A percentile compares a stretch with the other conserved stretches of the same genome.
phyloP scores from a whole-genome alignment of 2,888 invertebrate species.

The Polyommatus iphigenia region DNA sequence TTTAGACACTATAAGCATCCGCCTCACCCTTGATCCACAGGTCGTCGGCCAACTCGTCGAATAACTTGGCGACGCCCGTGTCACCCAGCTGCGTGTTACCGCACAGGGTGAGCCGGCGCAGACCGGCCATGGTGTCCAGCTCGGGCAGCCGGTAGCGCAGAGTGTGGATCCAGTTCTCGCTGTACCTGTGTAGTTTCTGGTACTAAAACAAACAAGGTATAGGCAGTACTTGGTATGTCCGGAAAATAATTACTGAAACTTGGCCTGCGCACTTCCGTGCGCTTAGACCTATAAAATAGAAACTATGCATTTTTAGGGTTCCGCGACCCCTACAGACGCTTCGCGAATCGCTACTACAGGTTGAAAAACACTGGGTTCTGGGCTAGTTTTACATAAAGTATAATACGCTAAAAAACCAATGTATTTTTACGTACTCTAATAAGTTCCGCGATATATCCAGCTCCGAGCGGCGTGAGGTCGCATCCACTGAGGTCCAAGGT shows the following conservation, averaged over 20 bases:
- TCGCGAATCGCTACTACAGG: no score
- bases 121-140: slow-evolving; percentile 85
- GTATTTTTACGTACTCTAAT: slow-evolving; percentile 73
- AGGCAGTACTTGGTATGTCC: no score
- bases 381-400: no score
- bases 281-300: no score
- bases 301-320: no score
- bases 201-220: slow-evolving; percentile 50
- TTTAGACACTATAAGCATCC: not conserved
- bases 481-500: slow-evolving; percentile 86
- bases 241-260: no score
- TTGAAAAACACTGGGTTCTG: no score
- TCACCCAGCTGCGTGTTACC: slow-evolving; percentile 85
- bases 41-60: slow-evolving; percentile 87
- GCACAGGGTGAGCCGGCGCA: slow-evolving; percentile 85
- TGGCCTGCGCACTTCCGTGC: no score
- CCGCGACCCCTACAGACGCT: no score
- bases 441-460: slow-evolving; percentile 82
- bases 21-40: slow-evolving; percentile 86
- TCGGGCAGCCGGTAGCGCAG: slow-evolving; percentile 88
- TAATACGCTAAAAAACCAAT: not conserved
- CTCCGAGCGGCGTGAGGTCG: slow-evolving; percentile 82
- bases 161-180: slow-evolving; percentile 90
- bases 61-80: slow-evolving; percentile 79
- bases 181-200: slow-evolving; percentile 86